Conservation (phyloP, 2,888 invertebrate species). For the Parapristionchus giblindavisi region DNA sequence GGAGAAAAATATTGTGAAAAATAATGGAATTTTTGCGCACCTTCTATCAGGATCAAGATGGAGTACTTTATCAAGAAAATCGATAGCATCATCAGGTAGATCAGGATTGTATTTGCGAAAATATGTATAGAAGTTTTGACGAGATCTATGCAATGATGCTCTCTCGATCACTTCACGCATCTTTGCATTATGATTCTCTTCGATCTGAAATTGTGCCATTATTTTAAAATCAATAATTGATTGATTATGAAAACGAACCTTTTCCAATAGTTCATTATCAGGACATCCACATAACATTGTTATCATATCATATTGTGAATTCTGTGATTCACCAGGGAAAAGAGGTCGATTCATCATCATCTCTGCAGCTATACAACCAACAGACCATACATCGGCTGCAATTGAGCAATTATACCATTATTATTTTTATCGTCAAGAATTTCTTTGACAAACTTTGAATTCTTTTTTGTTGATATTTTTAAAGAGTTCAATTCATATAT, state of each 20-base stretch:
- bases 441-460: conserved; percentile 20
- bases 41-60: conserved; percentile 64
- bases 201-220: conserved; percentile 46
- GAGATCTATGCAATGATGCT: neutral
- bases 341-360: conserved; percentile 58
- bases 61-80: conserved; percentile 62
- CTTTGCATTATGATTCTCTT: conserved; percentile 49
- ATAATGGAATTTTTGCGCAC: too few relatives aligned
- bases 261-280: conserved; percentile 55
- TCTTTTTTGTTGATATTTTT: neutral
- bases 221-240: neutral
- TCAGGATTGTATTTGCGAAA: conserved; percentile 30
- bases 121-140: conserved; percentile 12
- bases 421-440: too few relatives aligned
- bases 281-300: conserved; percentile 64
- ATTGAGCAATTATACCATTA: conserved; percentile 14
- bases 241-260: conserved; percentile 40
- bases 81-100: conserved; percentile 49
- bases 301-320: conserved; percentile 57
- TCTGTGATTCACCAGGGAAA: conserved; percentile 54
- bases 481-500: neutral
- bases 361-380: conserved; percentile 68
- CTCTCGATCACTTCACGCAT: conserved; percentile 35
- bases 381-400: conserved; percentile 66
- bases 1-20: neutral